phyloP scores from a whole-genome alignment of 53 echinoderm and acorn worm species.

The Crossaster papposus region DNA sequence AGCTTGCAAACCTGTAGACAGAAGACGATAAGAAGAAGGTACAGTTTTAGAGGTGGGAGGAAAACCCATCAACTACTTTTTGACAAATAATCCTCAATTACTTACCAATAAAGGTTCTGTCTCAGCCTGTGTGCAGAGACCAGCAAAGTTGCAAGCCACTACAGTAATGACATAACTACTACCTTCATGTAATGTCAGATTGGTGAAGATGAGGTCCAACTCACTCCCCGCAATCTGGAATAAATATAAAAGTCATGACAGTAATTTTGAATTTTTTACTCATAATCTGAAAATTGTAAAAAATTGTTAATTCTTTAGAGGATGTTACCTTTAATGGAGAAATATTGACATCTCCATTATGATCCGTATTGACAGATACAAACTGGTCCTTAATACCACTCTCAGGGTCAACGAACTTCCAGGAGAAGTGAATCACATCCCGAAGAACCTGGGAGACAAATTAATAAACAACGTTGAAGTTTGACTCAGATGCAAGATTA shows the following conservation, averaged over 20 bases:
- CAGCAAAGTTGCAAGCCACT: slow-evolving; percentile 9
- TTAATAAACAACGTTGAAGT: no score
- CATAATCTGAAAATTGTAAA: no score
- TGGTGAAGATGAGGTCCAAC: slow-evolving; percentile 51
- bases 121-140: slow-evolving; percentile 13
- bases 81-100: no score
- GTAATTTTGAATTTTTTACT: no score
- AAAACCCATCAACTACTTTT: no score
- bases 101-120: slow-evolving; percentile 11
- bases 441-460: slow-evolving; percentile 13
- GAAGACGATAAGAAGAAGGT: no score
- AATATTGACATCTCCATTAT: slow-evolving; percentile 26
- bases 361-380: slow-evolving; percentile 43
- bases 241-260: no score
- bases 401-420: slow-evolving; percentile 32
- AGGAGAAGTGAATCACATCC: slow-evolving; percentile 37
- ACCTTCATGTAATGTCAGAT: slow-evolving; percentile 59
- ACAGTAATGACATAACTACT: slow-evolving; percentile 24
- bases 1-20: no score
- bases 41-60: no score
- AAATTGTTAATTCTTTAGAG: no score
- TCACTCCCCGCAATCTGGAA: slow-evolving; percentile 15
- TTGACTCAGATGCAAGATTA: no score
- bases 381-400: slow-evolving; percentile 28
- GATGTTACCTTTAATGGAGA: not conserved